Conservation (phyloP, 2,888 invertebrate species). For the Tetramorium bicarinatum region DNA sequence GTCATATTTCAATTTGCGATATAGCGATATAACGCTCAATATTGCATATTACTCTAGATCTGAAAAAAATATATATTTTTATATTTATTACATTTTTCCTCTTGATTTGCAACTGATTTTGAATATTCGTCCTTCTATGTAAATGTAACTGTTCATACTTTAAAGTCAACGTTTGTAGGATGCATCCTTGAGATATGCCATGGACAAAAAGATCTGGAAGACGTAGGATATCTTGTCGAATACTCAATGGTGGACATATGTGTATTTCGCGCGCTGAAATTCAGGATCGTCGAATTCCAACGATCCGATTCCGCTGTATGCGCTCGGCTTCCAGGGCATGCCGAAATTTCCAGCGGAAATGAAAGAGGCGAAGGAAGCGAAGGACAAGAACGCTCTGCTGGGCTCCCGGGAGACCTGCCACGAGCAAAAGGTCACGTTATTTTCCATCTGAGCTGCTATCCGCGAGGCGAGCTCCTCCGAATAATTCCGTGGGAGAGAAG, state of each 20-base stretch:
- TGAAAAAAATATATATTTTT: background rate
- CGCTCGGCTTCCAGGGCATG: slow-evolving; percentile 40
- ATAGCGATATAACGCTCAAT: slow-evolving; percentile 8
- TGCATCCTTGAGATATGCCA: background rate
- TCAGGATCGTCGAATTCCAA: slow-evolving; percentile 38
- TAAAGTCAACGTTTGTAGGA: background rate
- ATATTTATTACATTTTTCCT: background rate
- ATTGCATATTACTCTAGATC: background rate
- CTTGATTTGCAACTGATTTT: background rate
- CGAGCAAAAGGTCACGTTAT: slow-evolving; percentile 85
- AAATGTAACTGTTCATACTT: background rate
- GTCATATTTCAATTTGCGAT: slow-evolving; percentile 39
- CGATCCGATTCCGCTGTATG: slow-evolving; percentile 34
- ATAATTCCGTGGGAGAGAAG: slow-evolving; percentile 81
- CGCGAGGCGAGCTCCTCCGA: slow-evolving; percentile 80
- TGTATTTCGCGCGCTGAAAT: slow-evolving; percentile 24
- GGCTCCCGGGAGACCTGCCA: slow-evolving; percentile 82
- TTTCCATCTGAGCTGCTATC: slow-evolving; percentile 85
- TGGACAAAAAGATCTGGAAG: slow-evolving; percentile 1
- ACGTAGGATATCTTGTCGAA: slow-evolving; percentile 18
- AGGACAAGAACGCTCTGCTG: slow-evolving; percentile 34
- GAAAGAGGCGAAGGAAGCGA: slow-evolving; percentile 46
- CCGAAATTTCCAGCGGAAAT: slow-evolving; percentile 63
- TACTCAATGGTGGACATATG: slow-evolving; percentile 9
- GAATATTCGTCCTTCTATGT: background rate